Evolutionary conservation across 2,888 invertebrate species (phyloP).

Genomic region (Ophonus ardosiacus): DNA sequence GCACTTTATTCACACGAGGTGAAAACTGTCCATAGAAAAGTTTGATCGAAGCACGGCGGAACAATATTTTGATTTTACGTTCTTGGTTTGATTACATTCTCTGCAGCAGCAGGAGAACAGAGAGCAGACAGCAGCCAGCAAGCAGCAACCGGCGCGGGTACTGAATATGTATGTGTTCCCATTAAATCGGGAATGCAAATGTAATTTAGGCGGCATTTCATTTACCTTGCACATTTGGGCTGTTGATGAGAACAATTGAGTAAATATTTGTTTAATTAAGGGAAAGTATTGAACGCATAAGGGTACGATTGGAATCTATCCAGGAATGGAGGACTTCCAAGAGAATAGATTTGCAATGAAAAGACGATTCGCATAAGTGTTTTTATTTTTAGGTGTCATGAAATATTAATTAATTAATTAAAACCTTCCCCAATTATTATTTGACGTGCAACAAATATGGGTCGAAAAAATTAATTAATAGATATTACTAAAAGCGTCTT

Average conservation of each 20-base stretch:
- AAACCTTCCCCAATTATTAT: neutral
- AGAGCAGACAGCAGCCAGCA: neutral
- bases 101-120: neutral
- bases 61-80: slow-evolving; percentile 52
- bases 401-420: slow-evolving; percentile 30
- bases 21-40: neutral
- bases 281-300: slow-evolving; percentile 46
- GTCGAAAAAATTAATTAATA: slow-evolving; percentile 20
- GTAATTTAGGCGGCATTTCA: slow-evolving; percentile 58
- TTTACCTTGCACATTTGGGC: slow-evolving; percentile 57
- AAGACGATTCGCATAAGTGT: neutral
- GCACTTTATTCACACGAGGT: neutral
- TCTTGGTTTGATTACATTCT: slow-evolving; percentile 55
- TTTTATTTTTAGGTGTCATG: neutral
- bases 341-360: neutral
- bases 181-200: slow-evolving; percentile 56
- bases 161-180: slow-evolving; percentile 57
- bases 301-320: neutral
- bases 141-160: neutral
- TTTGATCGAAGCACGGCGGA: neutral
- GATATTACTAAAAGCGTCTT: slow-evolving; percentile 10
- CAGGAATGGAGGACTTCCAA: neutral
- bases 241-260: slow-evolving; percentile 58
- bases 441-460: neutral
- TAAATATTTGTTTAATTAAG: slow-evolving; percentile 57